Percentiles rank a stretch among this genome's conserved stretches.
These are phyloP conservation scores for Parnassius orleans DNA, from an alignment of 2,888 invertebrate species.

Conservation along the genomic window DNA sequence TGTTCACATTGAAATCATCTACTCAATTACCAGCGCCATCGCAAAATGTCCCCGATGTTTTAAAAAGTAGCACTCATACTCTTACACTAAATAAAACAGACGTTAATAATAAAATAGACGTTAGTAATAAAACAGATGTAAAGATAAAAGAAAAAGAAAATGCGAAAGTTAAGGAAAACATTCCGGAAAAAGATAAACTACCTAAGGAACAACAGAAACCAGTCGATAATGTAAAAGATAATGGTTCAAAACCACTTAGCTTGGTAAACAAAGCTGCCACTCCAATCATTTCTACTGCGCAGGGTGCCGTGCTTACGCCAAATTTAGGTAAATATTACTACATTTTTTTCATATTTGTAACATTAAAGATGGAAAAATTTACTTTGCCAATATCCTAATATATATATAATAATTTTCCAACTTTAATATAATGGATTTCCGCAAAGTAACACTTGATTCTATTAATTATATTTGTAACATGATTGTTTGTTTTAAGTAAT, in stretches of 20 bases:
- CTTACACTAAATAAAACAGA: conserved; percentile 39
- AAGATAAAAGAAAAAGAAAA: conserved; percentile 42
- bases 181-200: conserved; percentile 38
- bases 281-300: conserved; percentile 34
- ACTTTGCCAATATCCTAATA: no score
- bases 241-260: conserved; percentile 44
- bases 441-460: no score
- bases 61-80: conserved; percentile 44
- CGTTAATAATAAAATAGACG: conserved; percentile 33
- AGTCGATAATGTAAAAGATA: conserved; percentile 38
- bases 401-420: no score
- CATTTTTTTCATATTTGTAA: background rate
- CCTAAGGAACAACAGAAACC: conserved; percentile 14
- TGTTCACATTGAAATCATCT: conserved; percentile 51
- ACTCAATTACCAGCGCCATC: conserved; percentile 34
- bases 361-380: no score
- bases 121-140: conserved; percentile 33
- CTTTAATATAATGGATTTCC: no score
- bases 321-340: conserved; percentile 1
- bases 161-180: conserved; percentile 53
- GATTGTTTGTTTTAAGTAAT: background rate
- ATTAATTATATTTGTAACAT: background rate
- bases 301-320: conserved; percentile 25
- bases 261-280: conserved; percentile 39
- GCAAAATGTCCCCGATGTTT: conserved; percentile 48